Evolutionary conservation across 1,140 invertebrate species (phyloP).

Genomic region (Achroia grisella): DNA sequence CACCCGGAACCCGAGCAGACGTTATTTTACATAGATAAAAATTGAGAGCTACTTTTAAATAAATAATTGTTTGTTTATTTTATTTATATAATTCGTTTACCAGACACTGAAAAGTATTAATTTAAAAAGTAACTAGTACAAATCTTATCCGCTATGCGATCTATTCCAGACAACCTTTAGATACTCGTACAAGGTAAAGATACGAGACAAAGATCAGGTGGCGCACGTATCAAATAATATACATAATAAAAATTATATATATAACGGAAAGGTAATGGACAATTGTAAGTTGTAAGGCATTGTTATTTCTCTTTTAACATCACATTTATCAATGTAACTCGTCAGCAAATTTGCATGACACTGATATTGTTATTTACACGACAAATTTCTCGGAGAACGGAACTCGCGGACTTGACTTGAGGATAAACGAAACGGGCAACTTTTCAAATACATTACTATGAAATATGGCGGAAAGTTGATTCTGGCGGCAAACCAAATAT

Average conservation of each 20-base stretch:
- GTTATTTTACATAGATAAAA: no score
- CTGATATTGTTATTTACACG: conserved; percentile 20
- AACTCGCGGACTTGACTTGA: conserved; percentile 5
- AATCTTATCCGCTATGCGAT: no score
- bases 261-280: not conserved
- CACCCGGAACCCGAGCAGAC: no score
- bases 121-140: no score
- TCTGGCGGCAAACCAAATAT: conserved; percentile 14
- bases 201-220: no score
- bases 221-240: no score
- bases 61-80: no score
- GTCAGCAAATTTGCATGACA: conserved; percentile 16
- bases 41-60: no score
- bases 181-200: no score
- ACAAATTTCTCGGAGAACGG: conserved; percentile 5
- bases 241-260: not conserved
- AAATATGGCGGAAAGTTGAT: conserved; percentile 20
- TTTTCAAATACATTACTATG: conserved; percentile 25
- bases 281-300: not conserved
- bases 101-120: no score
- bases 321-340: conserved; percentile 14
- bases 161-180: no score
- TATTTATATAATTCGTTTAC: no score
- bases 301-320: not conserved
- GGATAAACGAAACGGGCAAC: conserved; percentile 20